Evolutionary conservation across 1,140 invertebrate genomes (phyloP).

Genomic region (Procambarus clarkii): DNA sequence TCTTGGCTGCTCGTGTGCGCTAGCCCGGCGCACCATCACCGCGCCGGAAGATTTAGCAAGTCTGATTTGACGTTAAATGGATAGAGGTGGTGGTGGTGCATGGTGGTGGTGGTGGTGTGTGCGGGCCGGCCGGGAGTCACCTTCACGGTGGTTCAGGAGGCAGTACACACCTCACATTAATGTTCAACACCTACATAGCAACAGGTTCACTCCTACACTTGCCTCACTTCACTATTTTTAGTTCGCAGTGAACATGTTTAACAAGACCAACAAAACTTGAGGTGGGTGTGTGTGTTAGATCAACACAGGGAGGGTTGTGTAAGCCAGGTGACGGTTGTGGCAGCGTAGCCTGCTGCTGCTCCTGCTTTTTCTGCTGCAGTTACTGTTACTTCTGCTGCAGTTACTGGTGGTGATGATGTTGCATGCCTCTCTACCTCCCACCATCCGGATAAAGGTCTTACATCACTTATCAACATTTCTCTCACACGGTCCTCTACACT

Average conservation of each 20-base stretch:
- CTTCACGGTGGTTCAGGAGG: constrained; percentile 21
- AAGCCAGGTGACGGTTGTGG: not conserved
- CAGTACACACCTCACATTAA: not conserved
- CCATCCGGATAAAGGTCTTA: not conserved
- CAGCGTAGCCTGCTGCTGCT: too few relatives aligned
- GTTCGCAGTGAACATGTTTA: not conserved
- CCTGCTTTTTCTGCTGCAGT: too few relatives aligned
- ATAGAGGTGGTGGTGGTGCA: not conserved
- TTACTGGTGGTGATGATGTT: not conserved
- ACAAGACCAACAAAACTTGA: not conserved
- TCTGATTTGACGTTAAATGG: not conserved
- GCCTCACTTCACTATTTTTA: not conserved
- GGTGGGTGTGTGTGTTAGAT: not conserved
- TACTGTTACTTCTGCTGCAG: too few relatives aligned
- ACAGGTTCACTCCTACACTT: not conserved
- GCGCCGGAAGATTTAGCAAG: not conserved
- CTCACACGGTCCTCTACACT: not conserved
- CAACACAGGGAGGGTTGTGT: not conserved
- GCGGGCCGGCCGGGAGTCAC: not conserved
- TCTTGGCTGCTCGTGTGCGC: too few relatives aligned
- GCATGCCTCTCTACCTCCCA: not conserved
- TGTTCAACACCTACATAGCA: not conserved
- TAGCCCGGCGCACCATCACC: not conserved
- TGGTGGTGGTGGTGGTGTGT: not conserved
- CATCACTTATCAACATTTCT: not conserved